A percentile compares a stretch with the other conserved stretches of the same genome.
Evolutionary conservation across 2,888 invertebrate genomes (phyloP).

Genomic region (Mesoligia furuncula): DNA sequence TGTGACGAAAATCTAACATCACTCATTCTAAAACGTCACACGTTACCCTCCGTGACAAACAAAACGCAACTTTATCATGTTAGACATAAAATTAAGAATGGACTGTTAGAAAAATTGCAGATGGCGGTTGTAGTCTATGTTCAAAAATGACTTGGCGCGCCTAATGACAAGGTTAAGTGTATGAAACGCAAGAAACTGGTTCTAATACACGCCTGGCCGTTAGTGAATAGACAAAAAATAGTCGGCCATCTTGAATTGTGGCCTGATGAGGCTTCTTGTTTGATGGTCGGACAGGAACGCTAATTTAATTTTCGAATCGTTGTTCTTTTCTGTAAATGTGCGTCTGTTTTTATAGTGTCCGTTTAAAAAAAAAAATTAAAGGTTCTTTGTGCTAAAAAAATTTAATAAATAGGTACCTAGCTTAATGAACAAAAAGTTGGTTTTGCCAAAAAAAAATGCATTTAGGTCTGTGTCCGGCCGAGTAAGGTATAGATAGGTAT

Average conservation of each 20-base stretch:
- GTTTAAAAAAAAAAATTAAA: not conserved
- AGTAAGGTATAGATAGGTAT: no score
- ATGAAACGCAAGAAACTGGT: conserved; percentile 82
- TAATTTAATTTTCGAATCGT: conserved; percentile 60
- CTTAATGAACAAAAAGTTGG: not conserved
- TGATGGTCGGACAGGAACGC: conserved; percentile 49
- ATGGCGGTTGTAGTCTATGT: conserved; percentile 70
- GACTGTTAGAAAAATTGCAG: conserved; percentile 35
- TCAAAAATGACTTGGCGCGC: conserved; percentile 82
- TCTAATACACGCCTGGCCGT: conserved; percentile 81
- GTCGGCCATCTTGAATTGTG: conserved; percentile 78
- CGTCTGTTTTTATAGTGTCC: not conserved
- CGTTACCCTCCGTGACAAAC: conserved; percentile 24
- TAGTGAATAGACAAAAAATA: conserved; percentile 83
- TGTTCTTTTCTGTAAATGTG: conserved; percentile 20
- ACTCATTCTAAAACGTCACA: conserved; percentile 63
- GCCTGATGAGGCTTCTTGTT: conserved; percentile 81
- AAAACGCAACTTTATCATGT: conserved; percentile 60
- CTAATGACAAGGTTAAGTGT: conserved; percentile 86
- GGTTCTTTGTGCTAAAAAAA: not conserved
- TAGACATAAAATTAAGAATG: conserved; percentile 54
- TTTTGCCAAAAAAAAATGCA: not conserved
- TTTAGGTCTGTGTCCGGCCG: not conserved
- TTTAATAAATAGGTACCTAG: not conserved
- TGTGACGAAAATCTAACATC: conserved; percentile 76